Evolutionary conservation across 1,140 invertebrate species (phyloP).

Genomic region (Drosophila micromelanica): DNA sequence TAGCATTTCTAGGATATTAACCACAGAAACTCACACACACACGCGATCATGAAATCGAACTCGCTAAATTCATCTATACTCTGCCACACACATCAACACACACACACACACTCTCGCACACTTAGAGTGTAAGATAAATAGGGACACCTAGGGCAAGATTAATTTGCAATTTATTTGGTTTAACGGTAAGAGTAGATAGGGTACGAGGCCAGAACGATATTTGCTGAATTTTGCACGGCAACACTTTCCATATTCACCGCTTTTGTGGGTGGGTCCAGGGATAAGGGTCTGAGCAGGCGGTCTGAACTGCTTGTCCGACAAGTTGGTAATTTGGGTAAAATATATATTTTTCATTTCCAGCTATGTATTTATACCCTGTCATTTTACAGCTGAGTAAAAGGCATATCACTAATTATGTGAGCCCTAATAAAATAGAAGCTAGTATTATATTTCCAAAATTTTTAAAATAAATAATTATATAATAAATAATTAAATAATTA

Average conservation of each 20-base stretch:
- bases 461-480: too few relatives aligned
- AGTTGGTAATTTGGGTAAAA: constrained; percentile 53
- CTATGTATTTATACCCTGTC: constrained; percentile 22
- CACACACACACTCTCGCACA: constrained; percentile 2
- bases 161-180: constrained; percentile 82
- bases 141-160: constrained; percentile 72
- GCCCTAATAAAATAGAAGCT: too few relatives aligned
- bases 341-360: constrained; percentile 66
- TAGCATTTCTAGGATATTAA: constrained; percentile 21
- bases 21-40: not conserved
- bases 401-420: not conserved
- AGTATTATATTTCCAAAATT: too few relatives aligned
- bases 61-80: constrained; percentile 24
- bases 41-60: constrained; percentile 51
- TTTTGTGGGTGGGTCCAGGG: constrained; percentile 2
- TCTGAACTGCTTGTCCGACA: constrained; percentile 32
- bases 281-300: constrained; percentile 7
- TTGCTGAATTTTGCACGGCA: constrained; percentile 31
- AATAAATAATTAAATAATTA: too few relatives aligned
- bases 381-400: not conserved
- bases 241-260: constrained; percentile 52
- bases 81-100: constrained; percentile 4
- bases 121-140: constrained; percentile 5
- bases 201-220: constrained; percentile 4
- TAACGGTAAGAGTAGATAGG: constrained; percentile 38